Base-by-base conservation (phyloP, 2,797 vertebrate species). In the Micropoecilia bifurca region DNA sequence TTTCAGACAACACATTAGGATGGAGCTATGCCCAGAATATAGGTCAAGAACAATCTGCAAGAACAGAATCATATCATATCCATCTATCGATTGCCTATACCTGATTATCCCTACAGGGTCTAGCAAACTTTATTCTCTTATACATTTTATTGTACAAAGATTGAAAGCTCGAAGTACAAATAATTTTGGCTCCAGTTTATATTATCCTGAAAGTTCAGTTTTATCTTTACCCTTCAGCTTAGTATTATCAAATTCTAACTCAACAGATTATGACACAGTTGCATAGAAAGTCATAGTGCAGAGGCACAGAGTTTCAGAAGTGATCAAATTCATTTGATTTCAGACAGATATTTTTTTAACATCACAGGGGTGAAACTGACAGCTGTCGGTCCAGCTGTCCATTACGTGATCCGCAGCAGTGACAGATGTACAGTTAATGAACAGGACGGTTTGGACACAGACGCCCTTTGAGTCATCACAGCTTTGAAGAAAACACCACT, bases 391-490 rank as follows among this genome's bases (percentile, higher is more conserved):
- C 87, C 77, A 30, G 10, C 73, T 71, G 61, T 85, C 87, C 83
- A 77, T 84, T 79, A 79, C 78, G 50, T 84, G 73, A 85, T 82
- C 39, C 86, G 79, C 84, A 80, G 83, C 80, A 73, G 66, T 80
- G 80, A 89, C 85, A 87, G 81, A 84, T 72, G 80, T 71, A 48
- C 69, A 48, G 85, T 81, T 89, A 88, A 87, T 79, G 83, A 88
- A 81, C n/a, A 39, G 28, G 25, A 69, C 66, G 4, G 66, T 69
- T 69, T 39, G 20, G 66, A 43, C 39, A 71, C 30, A 33, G 59
- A 61, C 3, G 16, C 71, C 46, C 46, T 72, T 66, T 75, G 75
- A 73, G 75, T 68, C 66, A 69, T n/a, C 10, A 43, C 41, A 25
- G 39, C 39, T 69, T 69, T 69, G 39, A 69, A 69, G 66, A n/a